A percentile compares a stretch with the other conserved stretches of the same genome.
These are phyloP conservation scores for Percopsis transmontana DNA, from an alignment of 2,113 vertebrate genomes.

Conservation along the genomic window DNA sequence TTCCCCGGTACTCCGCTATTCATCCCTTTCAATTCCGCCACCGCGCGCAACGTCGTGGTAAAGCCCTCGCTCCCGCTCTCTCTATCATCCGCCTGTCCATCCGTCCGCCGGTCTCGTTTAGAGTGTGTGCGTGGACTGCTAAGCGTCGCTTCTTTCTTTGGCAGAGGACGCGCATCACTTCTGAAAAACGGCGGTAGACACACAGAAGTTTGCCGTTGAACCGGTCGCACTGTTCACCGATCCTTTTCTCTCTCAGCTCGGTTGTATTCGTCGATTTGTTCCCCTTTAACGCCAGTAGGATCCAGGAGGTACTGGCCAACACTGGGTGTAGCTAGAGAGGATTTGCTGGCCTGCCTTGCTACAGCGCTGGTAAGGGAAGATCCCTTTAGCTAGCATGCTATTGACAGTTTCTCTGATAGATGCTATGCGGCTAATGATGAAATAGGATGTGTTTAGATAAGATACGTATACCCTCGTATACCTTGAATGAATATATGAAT, in stretches of 20 bases:
- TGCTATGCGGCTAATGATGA: slow-evolving; percentile 15
- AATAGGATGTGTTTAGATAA: not conserved
- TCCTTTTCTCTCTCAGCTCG: slow-evolving; percentile 1
- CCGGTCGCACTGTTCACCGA: slow-evolving; percentile 9
- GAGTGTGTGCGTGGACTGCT: slow-evolving; percentile 37
- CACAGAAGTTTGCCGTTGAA: slow-evolving; percentile 38
- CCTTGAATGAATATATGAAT: slow-evolving; percentile 3
- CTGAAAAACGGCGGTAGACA: slow-evolving; percentile 41
- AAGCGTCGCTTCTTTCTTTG: slow-evolving; percentile 68
- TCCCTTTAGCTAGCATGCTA: slow-evolving; percentile 51
- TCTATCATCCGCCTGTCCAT: slow-evolving; percentile 61
- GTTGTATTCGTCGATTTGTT: not conserved
- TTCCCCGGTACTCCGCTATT: slow-evolving; percentile 64
- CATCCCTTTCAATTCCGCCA: slow-evolving; percentile 72
- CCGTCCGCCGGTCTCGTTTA: slow-evolving; percentile 43
- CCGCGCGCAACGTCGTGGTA: slow-evolving; percentile 55
- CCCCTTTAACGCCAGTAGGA: slow-evolving; percentile 5
- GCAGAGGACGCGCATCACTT: slow-evolving; percentile 66
- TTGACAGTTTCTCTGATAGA: not conserved
- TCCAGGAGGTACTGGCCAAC: slow-evolving; percentile 44
- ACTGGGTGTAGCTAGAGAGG: slow-evolving; percentile 75
- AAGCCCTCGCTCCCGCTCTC: slow-evolving; percentile 23
- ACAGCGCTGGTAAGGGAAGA: slow-evolving; percentile 63
- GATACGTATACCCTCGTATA: too few species aligned
- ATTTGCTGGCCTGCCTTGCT: slow-evolving; percentile 42